Conservation (phyloP, 2,888 invertebrate genomes). For the Acleris literana region DNA sequence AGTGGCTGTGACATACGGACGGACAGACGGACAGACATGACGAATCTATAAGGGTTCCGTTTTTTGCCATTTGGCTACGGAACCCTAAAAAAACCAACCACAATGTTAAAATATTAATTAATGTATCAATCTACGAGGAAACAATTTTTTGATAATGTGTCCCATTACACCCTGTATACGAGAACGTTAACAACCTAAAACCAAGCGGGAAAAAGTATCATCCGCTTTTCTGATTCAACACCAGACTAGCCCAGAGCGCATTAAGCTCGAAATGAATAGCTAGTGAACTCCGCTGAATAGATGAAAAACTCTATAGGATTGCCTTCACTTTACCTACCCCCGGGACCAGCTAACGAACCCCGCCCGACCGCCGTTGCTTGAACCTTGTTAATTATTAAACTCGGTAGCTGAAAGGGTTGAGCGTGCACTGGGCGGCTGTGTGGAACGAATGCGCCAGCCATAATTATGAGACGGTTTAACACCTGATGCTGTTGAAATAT, state of each 20-base stretch:
- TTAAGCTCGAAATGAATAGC: constrained; percentile 33
- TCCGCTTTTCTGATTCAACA: background rate
- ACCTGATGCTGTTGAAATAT: constrained; percentile 35
- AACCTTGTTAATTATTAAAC: constrained; percentile 2
- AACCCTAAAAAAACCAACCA: no score
- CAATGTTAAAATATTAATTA: no score
- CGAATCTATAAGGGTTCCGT: no score
- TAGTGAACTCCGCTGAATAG: constrained; percentile 29
- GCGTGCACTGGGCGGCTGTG: constrained; percentile 3
- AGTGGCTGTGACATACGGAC: no score
- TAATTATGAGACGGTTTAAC: constrained; percentile 43
- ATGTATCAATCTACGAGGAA: no score
- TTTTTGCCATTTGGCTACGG: no score
- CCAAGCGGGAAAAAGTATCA: no score
- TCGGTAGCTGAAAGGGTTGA: background rate
- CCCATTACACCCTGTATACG: no score
- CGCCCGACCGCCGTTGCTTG: background rate
- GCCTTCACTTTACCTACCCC: constrained; percentile 16
- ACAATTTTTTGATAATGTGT: no score
- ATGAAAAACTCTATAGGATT: constrained; percentile 34
- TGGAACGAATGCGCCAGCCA: constrained; percentile 31
- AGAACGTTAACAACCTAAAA: no score
- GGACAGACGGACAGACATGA: no score
- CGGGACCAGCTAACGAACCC: constrained; percentile 31
- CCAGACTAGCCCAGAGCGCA: background rate